Evolutionary conservation across 2,888 invertebrate species (phyloP).

Genomic region (Pegoplata infirma): DNA sequence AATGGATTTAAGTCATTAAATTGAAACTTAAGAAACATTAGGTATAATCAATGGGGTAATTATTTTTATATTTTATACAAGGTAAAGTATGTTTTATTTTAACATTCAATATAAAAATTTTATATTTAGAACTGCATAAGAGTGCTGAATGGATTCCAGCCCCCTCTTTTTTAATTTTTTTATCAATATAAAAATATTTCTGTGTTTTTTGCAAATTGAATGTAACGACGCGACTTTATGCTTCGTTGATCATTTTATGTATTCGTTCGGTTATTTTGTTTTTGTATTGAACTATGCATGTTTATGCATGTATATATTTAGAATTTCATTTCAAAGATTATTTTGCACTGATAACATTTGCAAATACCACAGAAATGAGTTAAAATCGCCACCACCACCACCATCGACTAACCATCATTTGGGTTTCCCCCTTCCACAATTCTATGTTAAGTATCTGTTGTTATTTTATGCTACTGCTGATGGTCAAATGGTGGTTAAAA

Average conservation of each 20-base stretch:
- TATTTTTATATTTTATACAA: background rate
- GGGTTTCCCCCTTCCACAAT: constrained; percentile 27
- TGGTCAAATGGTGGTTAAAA: constrained; percentile 64
- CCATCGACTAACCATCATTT: constrained; percentile 14
- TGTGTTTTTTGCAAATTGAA: constrained; percentile 49
- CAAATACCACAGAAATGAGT: constrained; percentile 63
- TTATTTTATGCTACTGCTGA: constrained; percentile 38
- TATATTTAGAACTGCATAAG: background rate
- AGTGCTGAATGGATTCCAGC: background rate
- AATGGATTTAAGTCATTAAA: constrained; percentile 46
- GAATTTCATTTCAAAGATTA: constrained; percentile 69
- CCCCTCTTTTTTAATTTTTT: constrained; percentile 12
- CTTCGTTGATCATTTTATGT: constrained; percentile 67
- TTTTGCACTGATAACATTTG: constrained; percentile 75
- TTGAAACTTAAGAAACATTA: constrained; percentile 7
- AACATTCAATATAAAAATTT: background rate
- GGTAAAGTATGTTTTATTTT: background rate
- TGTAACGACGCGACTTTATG: constrained; percentile 68
- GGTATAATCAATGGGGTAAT: background rate
- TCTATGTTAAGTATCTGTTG: constrained; percentile 32
- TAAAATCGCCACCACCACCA: constrained; percentile 28
- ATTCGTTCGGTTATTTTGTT: constrained; percentile 53
- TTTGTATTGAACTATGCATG: constrained; percentile 49
- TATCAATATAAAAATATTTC: constrained; percentile 37
- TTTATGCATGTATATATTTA: constrained; percentile 41